Base-by-base conservation (phyloP, 2,113 vertebrate species). In the Oncorhynchus clarkii region DNA sequence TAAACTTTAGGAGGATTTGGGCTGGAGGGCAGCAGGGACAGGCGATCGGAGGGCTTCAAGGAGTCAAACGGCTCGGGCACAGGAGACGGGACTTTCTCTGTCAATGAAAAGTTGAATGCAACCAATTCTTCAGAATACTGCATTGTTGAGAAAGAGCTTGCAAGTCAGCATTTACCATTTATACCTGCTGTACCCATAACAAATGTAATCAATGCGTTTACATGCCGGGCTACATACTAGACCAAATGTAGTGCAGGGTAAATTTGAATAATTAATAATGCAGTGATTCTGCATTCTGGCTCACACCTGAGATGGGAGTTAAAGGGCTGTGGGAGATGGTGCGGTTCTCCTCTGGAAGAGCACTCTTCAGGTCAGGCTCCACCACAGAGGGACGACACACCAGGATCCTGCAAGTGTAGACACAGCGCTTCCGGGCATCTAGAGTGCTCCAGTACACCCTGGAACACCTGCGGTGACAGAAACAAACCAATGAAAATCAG, bases 401-500 rank as follows among this genome's bases (percentile, higher is more conserved):
- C 78, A 99, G 89, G 76, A 99, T 98, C 91, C 95, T 97, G 88
- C 97, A 99, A 0, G 97, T 99, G 48, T 99, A 99, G 24, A 99
- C 95, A 22, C 97, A 99, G 71, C 97, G 96, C 82, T 99, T 99
- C 22, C 98, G 95, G 65, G 98, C 98, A 89, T 99, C 98, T 2
- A 94, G 94, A 51, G 98, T 99, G 85, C 98, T 99, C 98, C 98
- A 99, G 88, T 99, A 99, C 2, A 99, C 95, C 69, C 98, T 92
- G 18, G 98, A 99, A 90, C 97, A 99, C 92, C 98, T 99, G 85
- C 31, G 77, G 75, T 75, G 62, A 0, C 77, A 45, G 39, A 45
- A 45, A 9, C 67, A 59, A 31, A 16, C 34, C 75, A 7, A 22
- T 77, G 65, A 34, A 34, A 34, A 8, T 66, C 39, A 45, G 39